phyloP scores from a whole-genome alignment of 2,797 vertebrate genomes.

The Psittacula echo region DNA sequence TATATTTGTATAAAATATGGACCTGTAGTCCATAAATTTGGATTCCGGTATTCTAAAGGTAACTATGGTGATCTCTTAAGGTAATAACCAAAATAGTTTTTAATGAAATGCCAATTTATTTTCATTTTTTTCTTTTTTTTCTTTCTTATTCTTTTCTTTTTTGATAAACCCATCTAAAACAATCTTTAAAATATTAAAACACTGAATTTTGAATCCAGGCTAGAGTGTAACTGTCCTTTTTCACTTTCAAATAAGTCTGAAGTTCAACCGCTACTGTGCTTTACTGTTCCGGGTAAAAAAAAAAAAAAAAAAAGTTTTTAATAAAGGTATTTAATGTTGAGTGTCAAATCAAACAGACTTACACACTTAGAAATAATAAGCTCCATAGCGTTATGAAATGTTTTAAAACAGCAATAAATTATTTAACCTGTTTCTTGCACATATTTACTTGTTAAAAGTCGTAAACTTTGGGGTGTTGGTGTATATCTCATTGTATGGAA shows the following conservation, averaged over 20 bases:
- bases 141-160: background rate
- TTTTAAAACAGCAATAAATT: background rate
- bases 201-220: background rate
- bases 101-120: background rate
- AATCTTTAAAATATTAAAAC: background rate
- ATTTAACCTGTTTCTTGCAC: background rate
- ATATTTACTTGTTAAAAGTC: background rate
- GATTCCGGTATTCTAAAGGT: background rate
- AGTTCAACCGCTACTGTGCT: background rate
- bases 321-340: background rate
- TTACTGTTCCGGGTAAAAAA: background rate
- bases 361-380: background rate
- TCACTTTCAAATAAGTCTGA: background rate
- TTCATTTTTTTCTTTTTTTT: background rate
- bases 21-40: background rate
- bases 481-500: background rate
- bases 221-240: background rate
- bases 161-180: background rate
- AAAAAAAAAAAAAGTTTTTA: background rate
- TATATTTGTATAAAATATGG: background rate
- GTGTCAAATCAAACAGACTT: background rate
- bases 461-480: background rate
- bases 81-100: background rate
- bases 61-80: accelerated
- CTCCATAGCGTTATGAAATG: background rate